phyloP scores from a whole-genome alignment of 2,888 invertebrate species.

The Melinaea marsaeus region DNA sequence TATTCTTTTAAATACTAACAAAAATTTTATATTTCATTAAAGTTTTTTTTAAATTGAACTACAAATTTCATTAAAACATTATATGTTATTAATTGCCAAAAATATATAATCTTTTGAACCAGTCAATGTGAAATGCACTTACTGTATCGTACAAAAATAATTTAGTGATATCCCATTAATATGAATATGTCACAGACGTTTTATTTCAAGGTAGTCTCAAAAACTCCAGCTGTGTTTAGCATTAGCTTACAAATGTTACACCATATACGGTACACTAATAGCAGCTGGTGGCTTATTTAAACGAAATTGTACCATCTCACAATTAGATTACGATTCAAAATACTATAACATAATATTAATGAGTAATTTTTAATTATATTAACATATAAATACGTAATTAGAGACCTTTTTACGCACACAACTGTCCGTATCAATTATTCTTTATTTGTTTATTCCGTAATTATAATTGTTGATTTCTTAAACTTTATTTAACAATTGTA shows the following conservation, averaged over 20 bases:
- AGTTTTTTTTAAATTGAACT: too few relatives aligned
- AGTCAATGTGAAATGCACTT: too few relatives aligned
- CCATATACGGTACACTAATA: conserved; percentile 23
- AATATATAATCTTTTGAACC: too few relatives aligned
- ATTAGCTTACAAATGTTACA: conserved; percentile 25
- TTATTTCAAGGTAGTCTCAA: conserved; percentile 19
- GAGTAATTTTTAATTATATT: conserved; percentile 6
- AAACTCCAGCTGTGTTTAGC: conserved; percentile 23
- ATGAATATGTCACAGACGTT: not conserved
- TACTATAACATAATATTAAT: not conserved
- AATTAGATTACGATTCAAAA: not conserved
- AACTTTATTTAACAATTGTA: too few relatives aligned
- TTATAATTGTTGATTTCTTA: too few relatives aligned
- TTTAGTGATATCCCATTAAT: too few relatives aligned
- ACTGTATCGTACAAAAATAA: too few relatives aligned
- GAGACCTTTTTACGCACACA: conserved; percentile 1
- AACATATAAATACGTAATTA: conserved; percentile 13
- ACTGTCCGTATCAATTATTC: not conserved
- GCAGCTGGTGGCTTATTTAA: conserved; percentile 15
- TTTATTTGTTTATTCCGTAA: not conserved
- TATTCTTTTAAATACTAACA: too few relatives aligned
- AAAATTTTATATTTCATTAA: too few relatives aligned
- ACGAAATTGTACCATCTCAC: not conserved
- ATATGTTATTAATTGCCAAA: too few relatives aligned
- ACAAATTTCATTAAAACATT: too few relatives aligned